Evolutionary conservation across 2,113 vertebrate species (phyloP).

Genomic region (Falco punctatus): DNA sequence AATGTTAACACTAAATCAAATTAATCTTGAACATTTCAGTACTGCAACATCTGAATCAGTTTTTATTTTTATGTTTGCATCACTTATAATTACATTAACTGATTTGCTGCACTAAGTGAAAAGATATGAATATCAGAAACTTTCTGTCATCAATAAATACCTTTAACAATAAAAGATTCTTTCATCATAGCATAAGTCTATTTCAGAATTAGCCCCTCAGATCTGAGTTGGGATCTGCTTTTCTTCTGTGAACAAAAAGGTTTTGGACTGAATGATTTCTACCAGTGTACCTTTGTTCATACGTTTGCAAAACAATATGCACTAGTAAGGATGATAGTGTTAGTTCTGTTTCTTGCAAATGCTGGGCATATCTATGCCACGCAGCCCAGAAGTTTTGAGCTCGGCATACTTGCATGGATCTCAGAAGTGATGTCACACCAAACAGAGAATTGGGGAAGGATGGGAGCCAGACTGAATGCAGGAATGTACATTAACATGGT

Average conservation of each 20-base stretch:
- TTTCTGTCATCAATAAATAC: background rate
- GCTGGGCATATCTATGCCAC: background rate
- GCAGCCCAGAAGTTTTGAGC: background rate
- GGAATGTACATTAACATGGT: background rate
- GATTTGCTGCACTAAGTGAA: background rate
- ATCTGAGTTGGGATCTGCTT: background rate
- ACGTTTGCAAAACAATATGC: background rate
- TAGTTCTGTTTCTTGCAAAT: background rate
- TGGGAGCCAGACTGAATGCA: background rate
- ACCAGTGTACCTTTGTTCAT: background rate
- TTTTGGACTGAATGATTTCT: background rate
- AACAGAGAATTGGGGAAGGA: accelerated
- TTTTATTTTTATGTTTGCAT: background rate
- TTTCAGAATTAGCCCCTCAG: background rate
- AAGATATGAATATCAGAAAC: background rate
- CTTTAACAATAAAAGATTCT: background rate
- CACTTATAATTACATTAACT: background rate
- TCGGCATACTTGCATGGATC: accelerated
- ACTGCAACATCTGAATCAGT: background rate
- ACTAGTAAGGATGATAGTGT: background rate
- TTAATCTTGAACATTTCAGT: background rate
- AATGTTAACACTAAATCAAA: background rate
- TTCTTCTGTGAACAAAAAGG: background rate
- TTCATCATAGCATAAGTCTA: background rate
- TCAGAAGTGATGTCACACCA: background rate